Evolutionary conservation across 2,797 vertebrate species (phyloP), one percentile per base, ranked within the genome.

Genomic region (Alca torda): DNA sequence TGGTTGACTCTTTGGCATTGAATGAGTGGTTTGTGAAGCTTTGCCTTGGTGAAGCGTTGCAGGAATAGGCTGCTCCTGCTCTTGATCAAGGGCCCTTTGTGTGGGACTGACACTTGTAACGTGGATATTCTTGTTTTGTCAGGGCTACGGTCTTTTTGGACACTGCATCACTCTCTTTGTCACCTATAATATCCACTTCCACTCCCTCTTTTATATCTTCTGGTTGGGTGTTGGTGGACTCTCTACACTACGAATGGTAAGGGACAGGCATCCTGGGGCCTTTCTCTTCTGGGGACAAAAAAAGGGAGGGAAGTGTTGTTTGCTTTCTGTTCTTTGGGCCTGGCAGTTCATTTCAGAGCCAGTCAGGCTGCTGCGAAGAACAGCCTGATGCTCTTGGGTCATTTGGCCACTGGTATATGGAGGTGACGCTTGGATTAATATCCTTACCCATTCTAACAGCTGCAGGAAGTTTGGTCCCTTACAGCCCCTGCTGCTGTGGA

Each of bases 101-200:
- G 46, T 60, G 50, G 13, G 30, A 74, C 48, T 59, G 68, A 25
- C 7, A 1, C 33, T 84, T 76, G 13, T 79, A 78, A 85, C 41
- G 1, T 13, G 28, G 30, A 30, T 5, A 0, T 73, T 83, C 81
- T 75, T 87, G 65, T 96, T 95, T 91, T 96, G 79, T 46, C 97
- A 99, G 99, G 99, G 99, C 87, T 99, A 99, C 2, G 99, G 99
- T 56, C 98, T 99, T 78, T 99, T 99, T 14, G 99, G 99, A 72
- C 99, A 99, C 97, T 99, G 99, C 91, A 95, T 99, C 64, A 99
- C 99, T 93, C 98, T 99, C 72, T 98, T 99, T 86, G 91, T 99
- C 96, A 99, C 99, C 83, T 99, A 99, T 95, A 99, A 99, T 80
- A 98, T 99, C 97, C 99, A 99, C 97, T 99, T 99, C 93, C 99